phyloP scores from a whole-genome alignment of 2,888 invertebrate genomes.

The Eupelmus urozonus region DNA sequence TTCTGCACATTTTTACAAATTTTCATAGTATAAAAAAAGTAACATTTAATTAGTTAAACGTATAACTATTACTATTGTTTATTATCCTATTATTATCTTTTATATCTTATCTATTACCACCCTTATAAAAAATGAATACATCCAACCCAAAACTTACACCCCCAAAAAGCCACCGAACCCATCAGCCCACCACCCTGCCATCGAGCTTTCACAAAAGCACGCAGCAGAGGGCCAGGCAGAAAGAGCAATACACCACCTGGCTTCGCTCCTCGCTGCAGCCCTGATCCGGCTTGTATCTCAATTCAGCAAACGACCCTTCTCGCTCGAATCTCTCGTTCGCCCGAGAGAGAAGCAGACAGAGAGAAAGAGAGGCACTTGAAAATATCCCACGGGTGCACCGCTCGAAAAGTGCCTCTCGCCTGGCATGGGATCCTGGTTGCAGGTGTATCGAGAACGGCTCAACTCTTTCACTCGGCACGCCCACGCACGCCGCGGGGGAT shows the following conservation, averaged over 20 bases:
- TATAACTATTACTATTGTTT: too few species aligned
- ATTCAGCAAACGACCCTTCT: constrained; percentile 67
- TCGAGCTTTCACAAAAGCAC: too few species aligned
- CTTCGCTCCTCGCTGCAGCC: too few species aligned
- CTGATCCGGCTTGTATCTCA: constrained; percentile 69
- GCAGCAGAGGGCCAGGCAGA: background rate
- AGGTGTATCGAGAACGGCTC: constrained; percentile 69
- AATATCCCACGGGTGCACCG: background rate
- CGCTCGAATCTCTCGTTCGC: constrained; percentile 29
- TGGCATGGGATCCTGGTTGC: constrained; percentile 58
- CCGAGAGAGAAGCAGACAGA: background rate
- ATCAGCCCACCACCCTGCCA: too few species aligned
- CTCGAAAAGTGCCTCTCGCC: constrained; percentile 5
- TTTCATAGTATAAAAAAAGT: too few species aligned
- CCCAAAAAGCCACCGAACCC: too few species aligned
- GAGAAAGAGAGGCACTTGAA: background rate
- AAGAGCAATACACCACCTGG: background rate
- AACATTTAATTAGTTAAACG: too few species aligned
- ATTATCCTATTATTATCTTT: too few species aligned
- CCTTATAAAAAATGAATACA: too few species aligned
- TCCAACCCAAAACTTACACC: too few species aligned
- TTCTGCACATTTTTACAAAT: too few species aligned
- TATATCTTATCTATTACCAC: too few species aligned
- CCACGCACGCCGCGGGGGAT: constrained; percentile 1
- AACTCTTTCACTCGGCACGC: constrained; percentile 63